Base-by-base conservation (phyloP, 2,113 vertebrate genomes). In the Grantiella picta region DNA sequence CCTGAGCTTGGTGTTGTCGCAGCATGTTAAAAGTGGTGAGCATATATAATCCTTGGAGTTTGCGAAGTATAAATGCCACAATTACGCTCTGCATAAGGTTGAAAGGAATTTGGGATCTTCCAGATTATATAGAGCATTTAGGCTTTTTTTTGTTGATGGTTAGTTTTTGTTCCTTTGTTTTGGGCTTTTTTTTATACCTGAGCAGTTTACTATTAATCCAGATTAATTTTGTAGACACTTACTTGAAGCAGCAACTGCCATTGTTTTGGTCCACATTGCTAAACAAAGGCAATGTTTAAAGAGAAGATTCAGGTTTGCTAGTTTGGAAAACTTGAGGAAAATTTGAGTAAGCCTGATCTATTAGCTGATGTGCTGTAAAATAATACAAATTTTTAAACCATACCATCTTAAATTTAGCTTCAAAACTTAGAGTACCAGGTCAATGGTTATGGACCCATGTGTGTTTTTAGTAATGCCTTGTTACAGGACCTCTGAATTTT, bases 1-100 rank as follows among this genome's bases (percentile, higher is more conserved):
- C 9, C 97, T 99, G 90, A 99, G 98, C 90, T 95, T 99, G 78
- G 98, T 98, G 27, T 97, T 99, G 61, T 99, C 99, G 1, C 98
- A 99, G 38, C 98, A 98, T 9, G 76, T 98, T 90, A 98, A 98
- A 97, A 98, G 98, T 59, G 99, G 99, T 99, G 94, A 97, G 97
- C 65, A 38, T 56, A 22, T 65, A 75, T 66, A 52, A 87, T 75
- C 20, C 47, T 60, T 73, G 50, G 66, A 60, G 31, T 76, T 29
- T 24, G 21, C 70, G 31, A 82, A 60, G 18, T 82, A 4, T 60
- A 47, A 82, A 76, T 60, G n/a, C 18, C 0, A 1, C 44, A 10
- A 23, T 68, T 76, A 31, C 0, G 1, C 35, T 95, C 78, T 61
- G 22, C 31, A 11, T n/a, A 38, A 42, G 3, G 5, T 52, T 60